Conservation (phyloP, 2,113 vertebrate genomes). For the Arizona elegans region DNA sequence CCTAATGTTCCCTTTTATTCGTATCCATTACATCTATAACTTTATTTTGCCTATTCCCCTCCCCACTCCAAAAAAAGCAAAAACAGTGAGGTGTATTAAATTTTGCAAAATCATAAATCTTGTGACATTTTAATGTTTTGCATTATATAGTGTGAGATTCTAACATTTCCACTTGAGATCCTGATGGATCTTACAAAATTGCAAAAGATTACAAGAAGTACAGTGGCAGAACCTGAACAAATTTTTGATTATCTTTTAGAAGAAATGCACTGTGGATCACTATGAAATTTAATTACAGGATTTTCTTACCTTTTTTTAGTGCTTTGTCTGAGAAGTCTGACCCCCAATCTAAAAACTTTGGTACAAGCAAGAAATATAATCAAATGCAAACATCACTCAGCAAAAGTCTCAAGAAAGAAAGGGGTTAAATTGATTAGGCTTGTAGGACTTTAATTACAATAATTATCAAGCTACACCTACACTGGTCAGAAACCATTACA, state of each 20-base stretch:
- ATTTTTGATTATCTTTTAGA: neutral
- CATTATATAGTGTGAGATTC: neutral
- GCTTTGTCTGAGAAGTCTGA: slow-evolving; percentile 16
- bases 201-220: neutral
- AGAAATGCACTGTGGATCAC: neutral
- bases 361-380: slow-evolving; percentile 20
- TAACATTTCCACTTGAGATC: neutral
- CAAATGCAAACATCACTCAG: slow-evolving; percentile 60
- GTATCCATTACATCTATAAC: too few species aligned
- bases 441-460: slow-evolving; percentile 64
- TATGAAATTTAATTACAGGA: neutral
- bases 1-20: too few species aligned
- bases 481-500: slow-evolving; percentile 63
- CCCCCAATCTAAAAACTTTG: slow-evolving; percentile 36
- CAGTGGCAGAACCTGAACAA: neutral
- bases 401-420: slow-evolving; percentile 62
- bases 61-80: neutral
- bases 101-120: neutral
- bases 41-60: neutral
- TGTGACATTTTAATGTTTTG: neutral
- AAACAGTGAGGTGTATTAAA: neutral
- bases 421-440: slow-evolving; percentile 57
- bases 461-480: slow-evolving; percentile 63
- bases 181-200: neutral
- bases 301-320: neutral